Percentiles rank a stretch among this genome's conserved stretches.
phyloP scores from a whole-genome alignment of 2,888 invertebrate species.

The Deladenus siricidicola region DNA sequence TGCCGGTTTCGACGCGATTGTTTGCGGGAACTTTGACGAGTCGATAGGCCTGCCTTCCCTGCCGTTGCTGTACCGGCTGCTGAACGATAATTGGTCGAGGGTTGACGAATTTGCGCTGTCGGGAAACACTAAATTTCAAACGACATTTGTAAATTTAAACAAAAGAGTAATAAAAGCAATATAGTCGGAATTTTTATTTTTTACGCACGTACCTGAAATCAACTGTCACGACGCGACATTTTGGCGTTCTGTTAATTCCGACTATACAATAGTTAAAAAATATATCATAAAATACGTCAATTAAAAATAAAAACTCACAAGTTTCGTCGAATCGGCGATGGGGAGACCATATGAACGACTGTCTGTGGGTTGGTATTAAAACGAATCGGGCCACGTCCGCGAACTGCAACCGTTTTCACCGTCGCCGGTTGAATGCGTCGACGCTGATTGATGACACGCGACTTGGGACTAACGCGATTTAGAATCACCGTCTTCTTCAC shows the following conservation, averaged over 20 bases:
- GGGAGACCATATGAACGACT: neutral
- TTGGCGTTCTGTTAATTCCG: too few species aligned
- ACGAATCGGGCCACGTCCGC: conserved; percentile 4
- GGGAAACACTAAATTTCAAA: too few species aligned
- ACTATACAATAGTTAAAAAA: too few species aligned
- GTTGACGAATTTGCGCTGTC: neutral
- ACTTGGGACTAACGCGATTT: conserved; percentile 12
- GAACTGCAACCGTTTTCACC: neutral
- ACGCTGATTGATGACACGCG: conserved; percentile 11
- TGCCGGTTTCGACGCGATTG: neutral
- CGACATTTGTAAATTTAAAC: too few species aligned
- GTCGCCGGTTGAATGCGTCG: neutral
- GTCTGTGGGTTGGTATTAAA: neutral
- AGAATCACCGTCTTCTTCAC: conserved; percentile 2
- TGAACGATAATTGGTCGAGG: too few species aligned
- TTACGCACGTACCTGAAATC: too few species aligned
- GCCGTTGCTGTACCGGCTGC: conserved; percentile 2
- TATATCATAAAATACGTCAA: too few species aligned
- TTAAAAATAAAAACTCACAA: too few species aligned
- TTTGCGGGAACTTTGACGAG: neutral
- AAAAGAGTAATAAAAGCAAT: too few species aligned
- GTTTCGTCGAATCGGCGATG: neutral
- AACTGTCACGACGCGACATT: too few species aligned
- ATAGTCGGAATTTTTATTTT: too few species aligned
- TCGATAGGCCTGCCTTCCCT: neutral